Conservation (phyloP, 2,888 invertebrate species). For the Melolontha melolontha region DNA sequence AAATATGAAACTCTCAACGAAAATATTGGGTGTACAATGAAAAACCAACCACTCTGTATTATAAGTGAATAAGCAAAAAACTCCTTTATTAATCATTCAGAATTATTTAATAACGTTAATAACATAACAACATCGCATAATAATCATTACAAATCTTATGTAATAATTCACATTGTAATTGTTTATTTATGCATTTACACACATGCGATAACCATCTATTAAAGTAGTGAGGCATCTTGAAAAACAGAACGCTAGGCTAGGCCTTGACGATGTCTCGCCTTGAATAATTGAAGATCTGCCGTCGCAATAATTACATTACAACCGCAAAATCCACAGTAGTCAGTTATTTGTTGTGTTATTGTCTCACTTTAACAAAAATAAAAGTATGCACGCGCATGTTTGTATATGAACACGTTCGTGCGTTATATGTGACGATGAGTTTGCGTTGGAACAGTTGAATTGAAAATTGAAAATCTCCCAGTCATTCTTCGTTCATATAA, state of each 20-base stretch:
- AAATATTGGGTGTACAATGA: too few relatives aligned
- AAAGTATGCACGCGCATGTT: not conserved
- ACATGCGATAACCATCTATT: conserved; percentile 17
- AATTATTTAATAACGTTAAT: not conserved
- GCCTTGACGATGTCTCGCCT: conserved; percentile 27
- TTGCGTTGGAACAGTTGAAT: too few relatives aligned
- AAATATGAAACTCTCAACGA: too few relatives aligned
- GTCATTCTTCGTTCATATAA: too few relatives aligned
- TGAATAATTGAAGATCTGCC: conserved; percentile 30
- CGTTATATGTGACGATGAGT: too few relatives aligned
- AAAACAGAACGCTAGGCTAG: not conserved
- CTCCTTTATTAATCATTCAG: not conserved
- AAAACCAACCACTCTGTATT: too few relatives aligned
- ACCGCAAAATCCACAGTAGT: conserved; percentile 23
- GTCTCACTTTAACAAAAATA: not conserved
- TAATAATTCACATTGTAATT: conserved; percentile 5
- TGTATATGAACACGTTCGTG: not conserved
- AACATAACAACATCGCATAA: conserved; percentile 3
- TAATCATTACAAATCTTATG: conserved; percentile 2
- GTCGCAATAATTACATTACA: conserved; percentile 13
- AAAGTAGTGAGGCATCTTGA: not conserved
- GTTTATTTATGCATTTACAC: conserved; percentile 25
- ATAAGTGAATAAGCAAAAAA: not conserved
- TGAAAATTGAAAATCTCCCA: too few relatives aligned
- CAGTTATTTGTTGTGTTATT: conserved; percentile 19